A percentile compares a stretch with the other conserved stretches of the same genome.
These are phyloP conservation scores for Pasiphila rectangulata DNA, from an alignment of 2,888 invertebrate species.

Conservation along the genomic window DNA sequence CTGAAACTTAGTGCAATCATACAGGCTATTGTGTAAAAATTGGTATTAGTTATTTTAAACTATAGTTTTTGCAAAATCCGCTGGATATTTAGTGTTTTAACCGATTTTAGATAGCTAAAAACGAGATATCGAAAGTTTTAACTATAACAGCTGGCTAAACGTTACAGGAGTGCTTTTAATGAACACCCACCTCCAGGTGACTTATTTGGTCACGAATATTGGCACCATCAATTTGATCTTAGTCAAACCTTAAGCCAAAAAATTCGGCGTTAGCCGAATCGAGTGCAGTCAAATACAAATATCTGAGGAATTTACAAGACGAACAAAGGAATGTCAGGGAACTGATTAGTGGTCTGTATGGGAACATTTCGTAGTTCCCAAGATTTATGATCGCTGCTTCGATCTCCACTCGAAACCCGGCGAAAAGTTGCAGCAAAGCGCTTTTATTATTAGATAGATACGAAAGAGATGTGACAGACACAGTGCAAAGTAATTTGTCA, in stretches of 20 bases:
- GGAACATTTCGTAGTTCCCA: neutral
- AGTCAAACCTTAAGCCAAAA: neutral
- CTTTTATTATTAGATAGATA: neutral
- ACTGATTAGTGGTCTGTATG: neutral
- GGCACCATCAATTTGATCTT: neutral
- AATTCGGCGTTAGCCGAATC: no score
- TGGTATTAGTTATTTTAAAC: no score
- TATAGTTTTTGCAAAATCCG: no score
- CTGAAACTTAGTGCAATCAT: neutral
- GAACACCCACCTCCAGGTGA: no score
- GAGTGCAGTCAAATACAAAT: neutral
- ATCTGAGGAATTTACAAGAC: neutral
- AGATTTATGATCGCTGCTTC: neutral
- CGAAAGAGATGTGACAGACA: neutral
- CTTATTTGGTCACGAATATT: neutral
- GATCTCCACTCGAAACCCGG: neutral
- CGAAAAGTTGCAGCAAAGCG: neutral
- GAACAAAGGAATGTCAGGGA: neutral
- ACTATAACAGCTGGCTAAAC: no score
- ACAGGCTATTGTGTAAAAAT: neutral
- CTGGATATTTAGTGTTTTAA: no score
- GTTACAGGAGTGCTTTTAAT: no score
- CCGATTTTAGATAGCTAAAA: no score
- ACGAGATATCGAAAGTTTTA: no score
- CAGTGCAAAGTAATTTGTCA: neutral